Percentiles rank a stretch among this genome's conserved stretches.
These are phyloP conservation scores for Hipparchia sbordonii DNA, from an alignment of 2,888 invertebrate genomes.

Conservation along the genomic window DNA sequence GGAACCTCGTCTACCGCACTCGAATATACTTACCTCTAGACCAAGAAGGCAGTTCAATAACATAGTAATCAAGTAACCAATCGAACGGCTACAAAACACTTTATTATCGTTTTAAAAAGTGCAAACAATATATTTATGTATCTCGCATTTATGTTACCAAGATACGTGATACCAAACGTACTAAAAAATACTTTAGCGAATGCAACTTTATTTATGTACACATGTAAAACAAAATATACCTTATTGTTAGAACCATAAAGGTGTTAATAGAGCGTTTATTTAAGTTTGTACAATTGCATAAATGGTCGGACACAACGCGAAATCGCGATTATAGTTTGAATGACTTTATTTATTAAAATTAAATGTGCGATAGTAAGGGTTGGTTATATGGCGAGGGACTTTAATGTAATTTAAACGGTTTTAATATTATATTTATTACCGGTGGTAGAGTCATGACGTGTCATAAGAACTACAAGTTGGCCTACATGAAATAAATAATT, in stretches of 20 bases:
- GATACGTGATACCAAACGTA: conserved; percentile 33
- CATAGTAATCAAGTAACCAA: conserved; percentile 3
- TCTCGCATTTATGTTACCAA: conserved; percentile 30
- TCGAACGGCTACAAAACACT: conserved; percentile 8
- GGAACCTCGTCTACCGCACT: too few relatives aligned
- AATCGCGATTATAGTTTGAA: conserved; percentile 58
- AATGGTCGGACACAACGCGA: conserved; percentile 47
- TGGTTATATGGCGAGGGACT: conserved; percentile 47
- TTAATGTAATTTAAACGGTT: background rate
- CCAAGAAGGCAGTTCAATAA: background rate
- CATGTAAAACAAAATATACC: conserved; percentile 17
- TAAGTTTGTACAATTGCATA: conserved; percentile 44
- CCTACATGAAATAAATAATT: too few relatives aligned
- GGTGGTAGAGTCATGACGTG: too few relatives aligned
- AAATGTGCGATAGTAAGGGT: conserved; percentile 48
- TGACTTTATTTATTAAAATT: conserved; percentile 65
- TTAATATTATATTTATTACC: too few relatives aligned
- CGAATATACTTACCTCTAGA: background rate
- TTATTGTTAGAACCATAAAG: conserved; percentile 30
- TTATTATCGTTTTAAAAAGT: conserved; percentile 32
- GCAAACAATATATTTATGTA: conserved; percentile 37
- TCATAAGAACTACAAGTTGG: too few relatives aligned
- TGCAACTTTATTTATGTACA: conserved; percentile 17
- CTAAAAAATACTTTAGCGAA: conserved; percentile 31
- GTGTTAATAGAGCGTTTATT: conserved; percentile 9